A percentile compares a stretch with the other conserved stretches of the same genome.
Conservation (phyloP, 2,888 invertebrate species). For the Caenorhabditis angaria region DNA sequence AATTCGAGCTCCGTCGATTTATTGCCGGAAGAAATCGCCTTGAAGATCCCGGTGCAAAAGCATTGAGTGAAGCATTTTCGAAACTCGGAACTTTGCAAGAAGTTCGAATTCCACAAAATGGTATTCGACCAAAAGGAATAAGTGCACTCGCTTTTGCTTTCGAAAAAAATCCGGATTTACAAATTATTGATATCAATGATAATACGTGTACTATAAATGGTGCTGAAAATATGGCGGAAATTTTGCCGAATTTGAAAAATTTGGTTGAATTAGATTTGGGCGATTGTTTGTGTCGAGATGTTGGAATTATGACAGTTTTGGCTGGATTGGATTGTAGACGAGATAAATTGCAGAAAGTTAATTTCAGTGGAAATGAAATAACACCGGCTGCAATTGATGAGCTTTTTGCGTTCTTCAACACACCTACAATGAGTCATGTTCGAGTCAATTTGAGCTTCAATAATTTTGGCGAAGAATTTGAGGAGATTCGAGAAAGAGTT, state of each 20-base stretch:
- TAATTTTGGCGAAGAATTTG: conserved; percentile 34
- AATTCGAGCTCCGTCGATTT: conserved; percentile 79
- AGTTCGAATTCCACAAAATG: conserved; percentile 94
- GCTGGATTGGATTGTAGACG: conserved; percentile 76
- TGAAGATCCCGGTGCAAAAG: conserved; percentile 90
- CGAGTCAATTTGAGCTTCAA: conserved; percentile 29
- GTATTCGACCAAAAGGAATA: conserved; percentile 88
- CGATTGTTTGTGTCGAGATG: conserved; percentile 76
- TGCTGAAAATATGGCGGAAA: conserved; percentile 80
- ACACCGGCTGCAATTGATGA: conserved; percentile 14
- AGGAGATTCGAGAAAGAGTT: conserved; percentile 3
- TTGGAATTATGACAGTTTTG: conserved; percentile 78
- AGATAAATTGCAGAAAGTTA: conserved; percentile 19
- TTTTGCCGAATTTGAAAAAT: conserved; percentile 44
- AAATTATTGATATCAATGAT: conserved; percentile 86
- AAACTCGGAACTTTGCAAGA: conserved; percentile 85
- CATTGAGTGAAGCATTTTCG: conserved; percentile 85
- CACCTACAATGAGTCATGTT: conserved; percentile 16
- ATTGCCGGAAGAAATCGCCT: conserved; percentile 88
- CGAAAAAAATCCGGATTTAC: conserved; percentile 77
- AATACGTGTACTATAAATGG: conserved; percentile 86
- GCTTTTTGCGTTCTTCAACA: conserved; percentile 19
- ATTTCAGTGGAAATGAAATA: conserved; percentile 33
- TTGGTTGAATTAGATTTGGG: conserved; percentile 76
- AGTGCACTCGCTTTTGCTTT: conserved; percentile 80